These are phyloP conservation scores for Neotragus pygmaeus DNA, from an alignment of 2,113 vertebrate genomes.

Conservation along the genomic window DNA sequence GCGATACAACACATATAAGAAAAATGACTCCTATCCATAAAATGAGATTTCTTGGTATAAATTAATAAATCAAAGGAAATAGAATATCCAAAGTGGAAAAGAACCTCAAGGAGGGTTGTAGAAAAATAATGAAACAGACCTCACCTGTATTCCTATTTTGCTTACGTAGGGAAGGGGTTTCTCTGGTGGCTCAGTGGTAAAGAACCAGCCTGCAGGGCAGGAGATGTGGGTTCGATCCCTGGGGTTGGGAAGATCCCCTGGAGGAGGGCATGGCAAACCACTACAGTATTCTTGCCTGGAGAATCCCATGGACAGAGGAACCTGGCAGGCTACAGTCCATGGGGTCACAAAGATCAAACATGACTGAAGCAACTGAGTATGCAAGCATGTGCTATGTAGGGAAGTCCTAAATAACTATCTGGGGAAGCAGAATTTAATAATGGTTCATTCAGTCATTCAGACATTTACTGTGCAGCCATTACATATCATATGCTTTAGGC, in stretches of 20 bases:
- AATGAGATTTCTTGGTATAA: not conserved
- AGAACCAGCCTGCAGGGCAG: not conserved
- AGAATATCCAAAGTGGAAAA: not conserved
- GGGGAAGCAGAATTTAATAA: not conserved
- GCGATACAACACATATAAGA: not conserved
- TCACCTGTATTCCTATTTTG: not conserved
- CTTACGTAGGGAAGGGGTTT: not conserved
- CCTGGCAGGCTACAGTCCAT: not conserved
- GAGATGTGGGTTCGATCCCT: not conserved
- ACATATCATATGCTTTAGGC: not conserved
- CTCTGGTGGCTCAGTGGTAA: not conserved
- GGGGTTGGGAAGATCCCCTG: not conserved
- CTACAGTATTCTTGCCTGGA: not conserved
- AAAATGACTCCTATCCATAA: not conserved
- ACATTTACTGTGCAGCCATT: not conserved
- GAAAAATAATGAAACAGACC: not conserved
- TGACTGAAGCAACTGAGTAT: accelerated
- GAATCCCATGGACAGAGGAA: not conserved
- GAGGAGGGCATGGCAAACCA: not conserved
- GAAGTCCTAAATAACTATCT: not conserved
- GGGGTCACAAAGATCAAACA: not conserved
- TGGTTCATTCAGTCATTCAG: not conserved
- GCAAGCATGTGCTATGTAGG: not conserved
- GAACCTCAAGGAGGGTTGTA: not conserved
- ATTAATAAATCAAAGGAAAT: not conserved